These are phyloP conservation scores for Prunella himalayana DNA, from an alignment of 2,113 vertebrate species.

Conservation along the genomic window DNA sequence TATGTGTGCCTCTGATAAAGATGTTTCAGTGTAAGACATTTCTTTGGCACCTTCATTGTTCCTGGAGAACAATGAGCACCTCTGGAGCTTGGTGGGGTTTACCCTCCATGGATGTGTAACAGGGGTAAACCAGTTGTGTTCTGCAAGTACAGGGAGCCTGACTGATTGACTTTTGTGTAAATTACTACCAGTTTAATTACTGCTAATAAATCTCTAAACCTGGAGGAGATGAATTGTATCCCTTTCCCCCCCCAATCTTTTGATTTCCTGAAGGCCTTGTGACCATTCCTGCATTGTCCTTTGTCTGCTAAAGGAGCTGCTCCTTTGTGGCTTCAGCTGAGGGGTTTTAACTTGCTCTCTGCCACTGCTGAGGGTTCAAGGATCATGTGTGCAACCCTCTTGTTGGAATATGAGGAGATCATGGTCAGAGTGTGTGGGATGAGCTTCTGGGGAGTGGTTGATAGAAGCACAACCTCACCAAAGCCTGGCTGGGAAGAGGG, in stretches of 20 bases:
- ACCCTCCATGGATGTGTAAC: accelerated
- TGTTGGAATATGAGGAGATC: neutral
- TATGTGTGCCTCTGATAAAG: neutral
- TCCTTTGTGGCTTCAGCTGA: neutral
- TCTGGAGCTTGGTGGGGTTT: neutral
- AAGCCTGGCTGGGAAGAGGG: neutral
- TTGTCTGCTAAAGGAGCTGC: neutral
- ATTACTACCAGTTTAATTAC: neutral
- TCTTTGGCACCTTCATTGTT: neutral
- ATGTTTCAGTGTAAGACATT: neutral
- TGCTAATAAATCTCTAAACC: neutral
- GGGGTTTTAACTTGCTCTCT: neutral
- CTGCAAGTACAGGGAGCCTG: neutral
- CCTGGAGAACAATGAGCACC: neutral
- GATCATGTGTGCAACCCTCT: neutral
- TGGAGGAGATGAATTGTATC: neutral
- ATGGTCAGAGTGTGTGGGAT: neutral
- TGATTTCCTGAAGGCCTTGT: neutral
- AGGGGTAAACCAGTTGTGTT: neutral
- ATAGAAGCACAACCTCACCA: neutral
- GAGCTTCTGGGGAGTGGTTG: neutral
- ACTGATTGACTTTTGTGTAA: neutral
- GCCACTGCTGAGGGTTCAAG: neutral
- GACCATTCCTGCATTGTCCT: neutral
- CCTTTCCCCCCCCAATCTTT: neutral